Percentiles rank a stretch among this genome's conserved stretches.
Conservation (phyloP, 2,113 vertebrate genomes). For the Phoxinus phoxinus region DNA sequence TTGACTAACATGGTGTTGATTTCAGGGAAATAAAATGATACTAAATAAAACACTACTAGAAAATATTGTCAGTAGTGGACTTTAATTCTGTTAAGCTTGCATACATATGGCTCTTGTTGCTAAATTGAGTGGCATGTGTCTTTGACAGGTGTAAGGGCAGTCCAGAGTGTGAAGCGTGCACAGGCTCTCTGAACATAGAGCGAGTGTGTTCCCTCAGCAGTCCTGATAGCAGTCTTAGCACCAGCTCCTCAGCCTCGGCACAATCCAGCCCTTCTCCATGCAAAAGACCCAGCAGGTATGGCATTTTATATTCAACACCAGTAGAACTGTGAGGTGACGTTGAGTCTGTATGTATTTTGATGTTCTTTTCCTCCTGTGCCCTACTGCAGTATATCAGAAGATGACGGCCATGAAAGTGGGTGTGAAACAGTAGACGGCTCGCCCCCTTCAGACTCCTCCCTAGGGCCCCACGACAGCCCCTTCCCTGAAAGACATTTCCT, state of each 20-base stretch:
- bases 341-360: not conserved
- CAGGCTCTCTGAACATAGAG: slow-evolving; percentile 91
- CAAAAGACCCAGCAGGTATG: slow-evolving; percentile 91
- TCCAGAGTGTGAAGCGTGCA: slow-evolving; percentile 92
- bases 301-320: not conserved
- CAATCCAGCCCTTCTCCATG: slow-evolving; percentile 92
- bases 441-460: slow-evolving; percentile 86
- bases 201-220: slow-evolving; percentile 95
- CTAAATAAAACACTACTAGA: not conserved
- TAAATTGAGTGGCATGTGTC: slow-evolving; percentile 12
- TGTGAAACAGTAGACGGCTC: slow-evolving; percentile 94
- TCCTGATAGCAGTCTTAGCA: slow-evolving; percentile 96
- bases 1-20: not conserved
- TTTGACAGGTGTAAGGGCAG: slow-evolving; percentile 86
- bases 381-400: slow-evolving; percentile 89
- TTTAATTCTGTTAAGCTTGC: not conserved
- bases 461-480: slow-evolving; percentile 76
- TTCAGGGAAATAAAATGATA: not conserved
- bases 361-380: not conserved
- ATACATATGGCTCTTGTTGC: not conserved
- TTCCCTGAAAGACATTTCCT: slow-evolving; percentile 84
- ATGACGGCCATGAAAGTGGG: slow-evolving; percentile 90
- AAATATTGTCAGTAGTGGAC: not conserved
- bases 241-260: slow-evolving; percentile 85
- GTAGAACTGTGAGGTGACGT: not conserved